Evolutionary conservation across 1,140 invertebrate genomes (phyloP), one percentile per base, ranked within the genome.

Genomic region (Paralvinella palmiformis): DNA sequence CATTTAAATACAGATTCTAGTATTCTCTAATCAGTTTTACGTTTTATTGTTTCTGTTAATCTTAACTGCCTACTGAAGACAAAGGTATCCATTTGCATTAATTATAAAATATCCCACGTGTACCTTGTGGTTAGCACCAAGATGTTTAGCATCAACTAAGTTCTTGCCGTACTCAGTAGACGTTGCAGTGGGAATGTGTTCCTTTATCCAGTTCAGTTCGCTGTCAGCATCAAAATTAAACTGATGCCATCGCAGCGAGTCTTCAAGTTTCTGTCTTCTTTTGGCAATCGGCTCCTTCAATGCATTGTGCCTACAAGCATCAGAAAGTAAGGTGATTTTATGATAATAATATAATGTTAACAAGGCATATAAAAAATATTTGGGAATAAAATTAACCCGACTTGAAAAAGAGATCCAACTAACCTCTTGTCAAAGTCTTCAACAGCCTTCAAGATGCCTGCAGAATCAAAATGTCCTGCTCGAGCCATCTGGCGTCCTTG

Each of bases 151-250:
- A 77, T 96, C 92, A 72, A 94, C 88, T 35, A 98, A 81, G 80
- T 91, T 94, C 58, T 88, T 77, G 31, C 81, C 83, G 63, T 78
- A 75, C 44, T 83, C 86, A 2, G 88, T 86, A 1, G 91, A 91
- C 0, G 86, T 85, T 1, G 91, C 92, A 3, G 89, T 84, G 3
- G 89, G 88, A 59, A 89, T 75, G 68, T 94, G 90, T 77, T 98
- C 96, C 36, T 88, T 88, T 59, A 98, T 94, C 95, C 95, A 99
- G 75, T 95, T 92, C 70, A 96, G 83, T 79, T 98, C 94, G 0
- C 88, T 88, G 63, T 96, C 91, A 36, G 96, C 84, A 77, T 97
- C 92, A 75, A 96, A 96, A 29, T 88, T 88, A 81, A 97, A 96
- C 78, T 97, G 94, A 76, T 97, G 93, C 73, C 91, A 90, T 64